Evolutionary conservation across 2,113 vertebrate genomes (phyloP).

Genomic region (Brienomyrus longianalis): DNA sequence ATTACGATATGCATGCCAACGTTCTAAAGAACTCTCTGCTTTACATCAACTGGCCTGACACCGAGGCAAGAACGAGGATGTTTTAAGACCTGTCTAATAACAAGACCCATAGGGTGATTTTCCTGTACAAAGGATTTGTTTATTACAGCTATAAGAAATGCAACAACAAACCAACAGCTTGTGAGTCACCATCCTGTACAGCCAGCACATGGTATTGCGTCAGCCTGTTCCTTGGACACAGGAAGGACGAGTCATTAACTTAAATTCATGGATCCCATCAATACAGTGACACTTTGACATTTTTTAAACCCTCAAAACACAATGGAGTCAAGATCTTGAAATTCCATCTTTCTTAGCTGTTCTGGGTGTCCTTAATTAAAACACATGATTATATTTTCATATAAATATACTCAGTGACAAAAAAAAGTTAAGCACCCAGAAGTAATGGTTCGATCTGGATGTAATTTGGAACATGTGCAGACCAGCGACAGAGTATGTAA

Average conservation of each 20-base stretch:
- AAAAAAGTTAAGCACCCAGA: no score
- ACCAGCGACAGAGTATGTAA: no score
- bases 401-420: background rate
- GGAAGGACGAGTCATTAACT: background rate
- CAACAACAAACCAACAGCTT: background rate
- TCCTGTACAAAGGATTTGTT: background rate
- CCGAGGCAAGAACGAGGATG: background rate
- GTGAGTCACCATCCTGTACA: background rate
- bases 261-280: background rate
- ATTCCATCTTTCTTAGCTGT: background rate
- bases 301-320: background rate
- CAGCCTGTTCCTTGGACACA: background rate
- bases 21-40: constrained; percentile 11
- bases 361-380: background rate
- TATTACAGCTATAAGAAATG: background rate
- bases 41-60: constrained; percentile 10
- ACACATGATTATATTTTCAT: background rate
- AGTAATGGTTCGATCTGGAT: no score
- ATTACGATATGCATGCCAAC: constrained; percentile 10
- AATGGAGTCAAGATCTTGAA: background rate
- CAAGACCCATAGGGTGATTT: background rate
- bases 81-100: constrained; percentile 17
- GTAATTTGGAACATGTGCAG: no score
- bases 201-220: background rate
- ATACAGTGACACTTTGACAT: background rate